Evolutionary conservation across 2,888 invertebrate species (phyloP), one percentile per base, ranked within the genome.

Genomic region (Omphaloscelis lunosa): DNA sequence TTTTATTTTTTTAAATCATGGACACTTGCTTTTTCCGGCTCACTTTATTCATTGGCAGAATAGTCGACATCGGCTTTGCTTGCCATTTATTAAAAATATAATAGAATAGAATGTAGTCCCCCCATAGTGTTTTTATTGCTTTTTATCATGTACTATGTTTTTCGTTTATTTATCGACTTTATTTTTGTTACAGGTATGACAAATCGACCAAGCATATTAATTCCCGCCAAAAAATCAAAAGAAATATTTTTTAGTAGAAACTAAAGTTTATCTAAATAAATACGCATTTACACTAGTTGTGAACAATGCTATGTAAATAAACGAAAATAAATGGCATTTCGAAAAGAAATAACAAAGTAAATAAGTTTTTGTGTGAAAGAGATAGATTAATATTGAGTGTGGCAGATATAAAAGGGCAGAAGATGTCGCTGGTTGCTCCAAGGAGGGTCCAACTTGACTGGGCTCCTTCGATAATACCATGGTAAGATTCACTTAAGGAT

Each of bases 361-460:
- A 29, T 39, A 53, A 79, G 82, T 86, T 75, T 72, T 76, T 59
- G 73, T 84, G 71, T 27, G 17, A 83, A 66, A 86, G 70, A 62
- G 48, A 79, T 39, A 75, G 15, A 45, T 45, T 56, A 51, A 73
- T 65, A 72, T 68, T 76, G 80, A 92, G 80, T 85, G 92, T 92
- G 91, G 92, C 89, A 87, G 90, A 88, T 45, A 82, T 79, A 86
- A 79, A 90, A 80, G 78, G 76, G 82, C 81, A 80, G 66, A 92
- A 93, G 89, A 96, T 96, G 96, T 96, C 96, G 91, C 91, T 96
- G 73, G 94, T 96, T 8, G 96, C 96, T 62, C 96, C 96, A 2
- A 91, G 96, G 76, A 88, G 95, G 80, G 96, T 96, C 78, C 96
- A 96, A 83, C 87, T 96, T 70, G 96, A 95, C 83, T 96, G 96